These are phyloP conservation scores for Lepus oiostolus DNA, from an alignment of 2,797 vertebrate genomes.

Conservation along the genomic window DNA sequence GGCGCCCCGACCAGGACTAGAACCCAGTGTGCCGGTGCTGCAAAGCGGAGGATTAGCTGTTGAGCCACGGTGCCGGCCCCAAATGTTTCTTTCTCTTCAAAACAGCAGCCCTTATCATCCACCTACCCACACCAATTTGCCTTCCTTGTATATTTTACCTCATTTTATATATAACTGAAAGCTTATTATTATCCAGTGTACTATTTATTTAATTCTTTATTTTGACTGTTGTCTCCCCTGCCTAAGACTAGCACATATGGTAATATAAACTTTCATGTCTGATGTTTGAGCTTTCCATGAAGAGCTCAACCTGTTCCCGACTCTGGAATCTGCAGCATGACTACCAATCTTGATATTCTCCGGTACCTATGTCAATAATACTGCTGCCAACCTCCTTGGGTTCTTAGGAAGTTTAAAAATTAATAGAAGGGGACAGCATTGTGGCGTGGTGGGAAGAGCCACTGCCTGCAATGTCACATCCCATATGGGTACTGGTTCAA, in stretches of 20 bases:
- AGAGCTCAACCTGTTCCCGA: not conserved
- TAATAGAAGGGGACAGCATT: not conserved
- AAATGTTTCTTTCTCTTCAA: not conserved
- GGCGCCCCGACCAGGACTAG: too few relatives aligned
- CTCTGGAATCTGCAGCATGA: not conserved
- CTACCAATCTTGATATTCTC: not conserved
- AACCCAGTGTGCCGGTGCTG: too few relatives aligned
- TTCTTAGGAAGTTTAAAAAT: not conserved
- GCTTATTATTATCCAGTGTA: not conserved
- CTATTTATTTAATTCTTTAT: not conserved
- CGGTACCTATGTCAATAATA: not conserved
- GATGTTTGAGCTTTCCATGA: not conserved
- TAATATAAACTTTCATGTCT: not conserved
- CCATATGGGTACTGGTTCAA: too few relatives aligned
- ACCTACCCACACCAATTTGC: not conserved
- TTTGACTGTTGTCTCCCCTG: not conserved
- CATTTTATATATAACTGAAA: not conserved
- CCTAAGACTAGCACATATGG: not conserved
- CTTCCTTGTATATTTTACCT: conserved; percentile 19
- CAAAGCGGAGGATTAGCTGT: too few relatives aligned
- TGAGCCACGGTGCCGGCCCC: too few relatives aligned
- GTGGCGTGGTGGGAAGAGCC: too few relatives aligned
- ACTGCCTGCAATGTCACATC: too few relatives aligned
- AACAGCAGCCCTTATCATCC: not conserved
- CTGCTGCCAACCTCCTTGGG: not conserved